These are phyloP conservation scores for Malacoraja senta DNA, from an alignment of 2,797 vertebrate genomes.

Conservation along the genomic window DNA sequence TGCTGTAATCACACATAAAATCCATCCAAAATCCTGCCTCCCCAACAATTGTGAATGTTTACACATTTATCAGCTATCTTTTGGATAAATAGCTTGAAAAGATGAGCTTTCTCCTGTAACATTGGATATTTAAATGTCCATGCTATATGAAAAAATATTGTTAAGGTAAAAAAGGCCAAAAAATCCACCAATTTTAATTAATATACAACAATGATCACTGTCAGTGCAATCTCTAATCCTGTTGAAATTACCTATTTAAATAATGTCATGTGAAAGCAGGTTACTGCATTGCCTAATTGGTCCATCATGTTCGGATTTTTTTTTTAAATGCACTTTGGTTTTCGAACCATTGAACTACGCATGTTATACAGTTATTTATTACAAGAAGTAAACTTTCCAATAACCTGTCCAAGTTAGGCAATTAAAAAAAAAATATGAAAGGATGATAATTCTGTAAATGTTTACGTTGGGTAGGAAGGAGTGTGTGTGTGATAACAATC, in stretches of 20 bases:
- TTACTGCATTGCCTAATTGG: not conserved
- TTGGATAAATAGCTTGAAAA: not conserved
- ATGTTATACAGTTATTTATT: not conserved
- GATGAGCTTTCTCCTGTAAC: not conserved
- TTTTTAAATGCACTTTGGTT: not conserved
- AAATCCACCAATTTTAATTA: not conserved
- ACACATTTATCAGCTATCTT: not conserved
- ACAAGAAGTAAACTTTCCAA: not conserved
- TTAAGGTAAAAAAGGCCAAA: not conserved
- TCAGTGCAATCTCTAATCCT: not conserved
- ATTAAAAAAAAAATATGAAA: not conserved
- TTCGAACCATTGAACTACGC: not conserved
- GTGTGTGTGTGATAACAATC: too few relatives aligned
- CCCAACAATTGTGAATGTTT: not conserved
- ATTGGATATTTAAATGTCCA: too few relatives aligned
- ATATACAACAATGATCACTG: not conserved
- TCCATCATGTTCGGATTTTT: not conserved
- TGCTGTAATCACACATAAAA: not conserved
- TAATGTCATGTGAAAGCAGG: not conserved
- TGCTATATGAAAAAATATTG: not conserved
- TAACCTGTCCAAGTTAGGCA: not conserved
- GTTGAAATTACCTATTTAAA: not conserved
- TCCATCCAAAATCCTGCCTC: not conserved
- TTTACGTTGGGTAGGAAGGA: not conserved
- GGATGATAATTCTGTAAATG: not conserved